Base-by-base conservation (phyloP, 2,888 invertebrate genomes). In the Drosophila rellima region DNA sequence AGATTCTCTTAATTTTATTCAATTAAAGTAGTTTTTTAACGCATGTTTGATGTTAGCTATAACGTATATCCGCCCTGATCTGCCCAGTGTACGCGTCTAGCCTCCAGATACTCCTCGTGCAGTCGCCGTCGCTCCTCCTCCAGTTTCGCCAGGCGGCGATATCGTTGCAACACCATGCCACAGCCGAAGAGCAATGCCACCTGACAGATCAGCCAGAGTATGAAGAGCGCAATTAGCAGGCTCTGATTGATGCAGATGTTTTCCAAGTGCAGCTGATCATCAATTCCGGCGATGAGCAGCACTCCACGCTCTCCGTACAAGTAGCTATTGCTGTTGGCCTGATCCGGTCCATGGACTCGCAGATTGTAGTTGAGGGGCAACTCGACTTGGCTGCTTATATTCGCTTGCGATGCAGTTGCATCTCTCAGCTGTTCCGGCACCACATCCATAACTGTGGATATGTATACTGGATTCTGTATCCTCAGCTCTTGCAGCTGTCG, bases 11-110 rank as follows among this genome's bases (percentile, higher is more conserved):
- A 78, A 77, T 73, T 74, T 83, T 86, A 88, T 78, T 86, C 68
- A 73, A 88, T 82, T 82, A 82, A 80, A 76, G 44, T 31, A 62
- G 56, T 66, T 75, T 85, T 81, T 74, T 33, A 77, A 85, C 69
- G 66, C 69, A 55, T 51, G 8, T 47, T 45, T 52, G 60, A 54
- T 11, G 26, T 33, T 26, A 54, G 11, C 70, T 91, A 91, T 20
- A 91, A 82, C 42, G 91, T 91, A 65, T 90, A 91, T 15, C 90
- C 91, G 67, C 91, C 90, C 54, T 91, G 91, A 82, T 96, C 95
- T 0, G 95, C 95, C 95, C 95, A 96, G 88, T 95, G 95, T 2
- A 96, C 96, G 54, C 95, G 93, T 33, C 95, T 92, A n/a, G 95
- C 94, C 47, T 95, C 94, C 62, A 94, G 93, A n/a, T 94, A 94